Percentiles rank a stretch among this genome's conserved stretches.
phyloP scores from a whole-genome alignment of 1,140 invertebrate genomes.

The Neodiprion pinetum region DNA sequence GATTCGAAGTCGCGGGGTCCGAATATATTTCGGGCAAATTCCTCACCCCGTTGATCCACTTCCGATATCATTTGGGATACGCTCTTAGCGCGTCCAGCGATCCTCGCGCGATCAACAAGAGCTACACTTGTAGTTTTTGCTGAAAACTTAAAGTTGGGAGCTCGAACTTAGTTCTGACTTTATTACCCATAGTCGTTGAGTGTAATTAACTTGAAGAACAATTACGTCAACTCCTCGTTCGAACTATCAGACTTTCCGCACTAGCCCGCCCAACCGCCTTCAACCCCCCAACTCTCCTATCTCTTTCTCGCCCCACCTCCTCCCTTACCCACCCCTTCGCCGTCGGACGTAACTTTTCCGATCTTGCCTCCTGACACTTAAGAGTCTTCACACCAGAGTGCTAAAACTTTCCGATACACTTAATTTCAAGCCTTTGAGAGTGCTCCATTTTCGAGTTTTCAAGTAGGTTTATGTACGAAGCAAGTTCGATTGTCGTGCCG shows the following conservation, averaged over 20 bases:
- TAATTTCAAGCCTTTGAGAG: neutral
- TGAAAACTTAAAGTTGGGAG: neutral
- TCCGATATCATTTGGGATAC: neutral
- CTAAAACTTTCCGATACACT: neutral
- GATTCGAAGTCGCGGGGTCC: neutral
- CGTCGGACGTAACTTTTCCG: neutral
- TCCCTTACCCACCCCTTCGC: neutral
- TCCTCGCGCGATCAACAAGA: neutral
- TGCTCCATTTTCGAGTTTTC: neutral
- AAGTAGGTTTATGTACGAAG: neutral
- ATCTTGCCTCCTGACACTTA: conserved; percentile 1
- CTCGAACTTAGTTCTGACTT: neutral
- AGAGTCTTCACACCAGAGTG: neutral
- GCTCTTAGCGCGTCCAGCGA: neutral
- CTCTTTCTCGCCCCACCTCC: neutral
- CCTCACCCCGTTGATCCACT: neutral
- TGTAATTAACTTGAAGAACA: conserved; percentile 1
- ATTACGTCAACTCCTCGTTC: neutral
- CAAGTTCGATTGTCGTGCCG: too few species aligned
- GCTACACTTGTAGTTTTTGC: neutral
- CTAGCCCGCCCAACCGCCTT: too few species aligned
- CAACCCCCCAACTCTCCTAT: too few species aligned
- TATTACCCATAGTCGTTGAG: conserved; percentile 1
- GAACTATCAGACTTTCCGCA: neutral
- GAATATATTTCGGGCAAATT: neutral